These are phyloP conservation scores for Drosophila chauvacae DNA, from an alignment of 1,140 invertebrate species.

Conservation along the genomic window DNA sequence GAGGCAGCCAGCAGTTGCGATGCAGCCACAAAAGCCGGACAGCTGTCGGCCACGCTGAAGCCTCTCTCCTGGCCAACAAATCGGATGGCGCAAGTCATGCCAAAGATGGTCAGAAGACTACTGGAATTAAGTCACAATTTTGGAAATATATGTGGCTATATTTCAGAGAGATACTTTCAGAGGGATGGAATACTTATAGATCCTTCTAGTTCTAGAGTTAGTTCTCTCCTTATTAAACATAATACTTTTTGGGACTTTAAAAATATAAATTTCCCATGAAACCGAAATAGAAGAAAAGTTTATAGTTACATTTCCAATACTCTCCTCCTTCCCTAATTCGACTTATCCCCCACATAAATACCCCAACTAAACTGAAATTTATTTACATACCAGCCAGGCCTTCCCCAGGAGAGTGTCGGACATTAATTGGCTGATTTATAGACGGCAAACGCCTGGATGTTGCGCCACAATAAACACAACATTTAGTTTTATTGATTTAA, in stretches of 20 bases:
- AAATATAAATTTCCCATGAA: too few relatives aligned
- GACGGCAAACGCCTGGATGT: constrained; percentile 16
- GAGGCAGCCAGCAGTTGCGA: constrained; percentile 16
- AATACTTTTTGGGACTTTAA: too few relatives aligned
- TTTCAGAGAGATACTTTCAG: background rate
- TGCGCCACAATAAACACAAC: constrained; percentile 57
- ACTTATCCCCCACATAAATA: background rate
- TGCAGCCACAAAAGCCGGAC: constrained; percentile 63
- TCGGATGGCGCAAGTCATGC: constrained; percentile 55
- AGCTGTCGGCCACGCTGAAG: constrained; percentile 60
- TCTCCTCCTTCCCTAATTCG: too few relatives aligned
- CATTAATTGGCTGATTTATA: constrained; percentile 73
- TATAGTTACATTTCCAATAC: background rate
- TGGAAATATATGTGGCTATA: background rate
- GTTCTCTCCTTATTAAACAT: too few relatives aligned
- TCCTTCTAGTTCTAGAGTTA: background rate
- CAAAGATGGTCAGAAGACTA: constrained; percentile 26
- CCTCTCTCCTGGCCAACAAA: background rate
- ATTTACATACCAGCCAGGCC: constrained; percentile 11
- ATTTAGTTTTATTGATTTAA: constrained; percentile 61
- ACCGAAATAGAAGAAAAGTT: too few relatives aligned
- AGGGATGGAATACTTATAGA: too few relatives aligned
- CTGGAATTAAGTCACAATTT: constrained; percentile 7
- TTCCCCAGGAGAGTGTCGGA: constrained; percentile 26
- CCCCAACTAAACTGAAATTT: constrained; percentile 10